Conservation (phyloP, 2,888 invertebrate genomes). For the Spilarctia lutea region DNA sequence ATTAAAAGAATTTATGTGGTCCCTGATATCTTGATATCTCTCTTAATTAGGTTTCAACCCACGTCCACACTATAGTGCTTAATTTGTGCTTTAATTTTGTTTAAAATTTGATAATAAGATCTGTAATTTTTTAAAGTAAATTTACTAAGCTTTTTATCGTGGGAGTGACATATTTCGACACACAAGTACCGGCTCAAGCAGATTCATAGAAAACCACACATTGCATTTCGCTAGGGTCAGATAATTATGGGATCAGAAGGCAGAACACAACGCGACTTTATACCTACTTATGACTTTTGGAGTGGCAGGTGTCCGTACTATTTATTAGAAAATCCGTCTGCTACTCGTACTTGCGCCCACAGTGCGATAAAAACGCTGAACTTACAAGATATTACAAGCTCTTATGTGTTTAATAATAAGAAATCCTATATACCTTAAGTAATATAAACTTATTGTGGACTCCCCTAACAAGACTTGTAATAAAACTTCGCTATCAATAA, state of each 20-base stretch:
- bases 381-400: neutral
- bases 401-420: neutral
- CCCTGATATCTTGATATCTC: conserved; percentile 31
- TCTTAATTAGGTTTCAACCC: conserved; percentile 23
- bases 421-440: neutral
- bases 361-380: neutral
- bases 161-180: neutral
- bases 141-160: neutral
- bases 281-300: too few relatives aligned
- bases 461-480: neutral
- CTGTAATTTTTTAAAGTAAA: neutral
- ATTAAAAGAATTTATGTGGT: conserved; percentile 27
- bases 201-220: neutral
- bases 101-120: neutral
- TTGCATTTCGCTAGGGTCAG: neutral
- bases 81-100: neutral
- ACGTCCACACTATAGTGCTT: conserved; percentile 13
- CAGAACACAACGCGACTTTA: too few relatives aligned
- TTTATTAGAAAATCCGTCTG: too few relatives aligned
- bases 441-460: neutral
- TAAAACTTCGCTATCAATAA: neutral
- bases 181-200: neutral
- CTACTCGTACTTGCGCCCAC: too few relatives aligned
- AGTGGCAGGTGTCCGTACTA: too few relatives aligned
- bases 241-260: too few relatives aligned